Evolutionary conservation across 2,113 vertebrate genomes (phyloP), one percentile per base, ranked within the genome.

Genomic region (Sclerurus mexicanus): DNA sequence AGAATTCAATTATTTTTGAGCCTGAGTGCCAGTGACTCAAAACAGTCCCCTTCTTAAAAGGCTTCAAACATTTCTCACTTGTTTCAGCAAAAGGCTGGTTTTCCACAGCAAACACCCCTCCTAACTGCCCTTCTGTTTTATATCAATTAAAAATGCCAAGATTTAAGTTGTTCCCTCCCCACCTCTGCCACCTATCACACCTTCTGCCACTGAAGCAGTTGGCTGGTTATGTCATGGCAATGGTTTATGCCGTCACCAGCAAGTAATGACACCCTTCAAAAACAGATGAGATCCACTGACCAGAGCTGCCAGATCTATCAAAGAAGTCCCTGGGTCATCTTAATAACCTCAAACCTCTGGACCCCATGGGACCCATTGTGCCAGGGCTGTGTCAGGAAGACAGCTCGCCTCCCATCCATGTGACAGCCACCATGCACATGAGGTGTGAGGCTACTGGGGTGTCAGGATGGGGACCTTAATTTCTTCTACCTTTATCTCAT

Each of bases 61-160:
- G 73, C 83, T 64, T 84, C 89, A 86, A 93, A 96, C 14, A 0
- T 74, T 92, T 89, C 88, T 87, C 88, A 66, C 86, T 95, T 72
- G 46, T n/a, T 92, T 66, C 84, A 95, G 89, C 77, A 95, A 82
- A 89, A 90, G 64, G 52, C 95, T 96, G 92, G 68, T 81, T 92
- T 95, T 94, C 86, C 74, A 88, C 85, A 92, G 83, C 85, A 89
- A 95, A 96, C 96, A 96, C 96, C 92, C 94, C 58, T 56, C 62
- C 47, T 88, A 90, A 90, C 83, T 64, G 64, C 88, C 83, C n/a
- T 84, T 82, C 96, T 97, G 93, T 22, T 96, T 93, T 53, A 53
- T 14, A 81, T 94, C 85, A 95, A 44, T 81, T 88, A 84, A 90
- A 93, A 95, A 56, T 9, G 40, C n/a, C 76, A 90, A 35, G 73